phyloP scores from a whole-genome alignment of 2,888 invertebrate genomes.

The Tiphia femorata region DNA sequence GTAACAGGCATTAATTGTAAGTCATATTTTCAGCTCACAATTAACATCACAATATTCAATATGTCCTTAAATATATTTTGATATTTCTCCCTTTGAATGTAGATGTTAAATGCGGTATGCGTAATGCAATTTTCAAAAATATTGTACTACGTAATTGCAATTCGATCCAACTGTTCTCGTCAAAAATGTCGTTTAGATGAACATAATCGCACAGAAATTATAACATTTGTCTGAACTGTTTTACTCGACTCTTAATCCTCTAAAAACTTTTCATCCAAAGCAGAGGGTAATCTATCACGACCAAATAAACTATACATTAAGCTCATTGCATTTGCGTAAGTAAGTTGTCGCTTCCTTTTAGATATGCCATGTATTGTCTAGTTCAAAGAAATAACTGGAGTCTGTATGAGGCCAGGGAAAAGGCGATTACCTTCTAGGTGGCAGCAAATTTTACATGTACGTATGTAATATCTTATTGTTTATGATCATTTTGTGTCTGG shows the following conservation, averaged over 20 bases:
- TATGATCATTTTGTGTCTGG: conserved; percentile 44
- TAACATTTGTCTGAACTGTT: too few relatives aligned
- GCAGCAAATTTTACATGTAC: conserved; percentile 36
- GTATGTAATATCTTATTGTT: conserved; percentile 33
- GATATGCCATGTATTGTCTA: conserved; percentile 45
- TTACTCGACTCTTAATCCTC: too few relatives aligned
- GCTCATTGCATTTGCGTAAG: conserved; percentile 22
- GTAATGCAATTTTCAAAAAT: background rate
- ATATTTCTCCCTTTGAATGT: conserved; percentile 6
- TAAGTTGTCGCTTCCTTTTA: conserved; percentile 32
- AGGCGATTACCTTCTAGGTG: conserved; percentile 37
- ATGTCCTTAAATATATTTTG: conserved; percentile 10
- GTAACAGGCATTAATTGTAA: conserved; percentile 18
- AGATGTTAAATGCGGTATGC: background rate
- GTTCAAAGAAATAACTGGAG: conserved; percentile 44
- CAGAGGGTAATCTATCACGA: too few relatives aligned
- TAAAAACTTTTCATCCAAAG: too few relatives aligned
- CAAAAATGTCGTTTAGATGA: too few relatives aligned
- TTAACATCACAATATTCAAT: conserved; percentile 22
- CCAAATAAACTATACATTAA: background rate
- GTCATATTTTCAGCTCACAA: conserved; percentile 12
- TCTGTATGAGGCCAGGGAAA: conserved; percentile 47
- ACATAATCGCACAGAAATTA: too few relatives aligned
- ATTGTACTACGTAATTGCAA: too few relatives aligned
- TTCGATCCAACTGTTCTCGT: too few relatives aligned